Base-by-base conservation (phyloP, 2,888 invertebrate species). In the Frankliniella intonsa region DNA sequence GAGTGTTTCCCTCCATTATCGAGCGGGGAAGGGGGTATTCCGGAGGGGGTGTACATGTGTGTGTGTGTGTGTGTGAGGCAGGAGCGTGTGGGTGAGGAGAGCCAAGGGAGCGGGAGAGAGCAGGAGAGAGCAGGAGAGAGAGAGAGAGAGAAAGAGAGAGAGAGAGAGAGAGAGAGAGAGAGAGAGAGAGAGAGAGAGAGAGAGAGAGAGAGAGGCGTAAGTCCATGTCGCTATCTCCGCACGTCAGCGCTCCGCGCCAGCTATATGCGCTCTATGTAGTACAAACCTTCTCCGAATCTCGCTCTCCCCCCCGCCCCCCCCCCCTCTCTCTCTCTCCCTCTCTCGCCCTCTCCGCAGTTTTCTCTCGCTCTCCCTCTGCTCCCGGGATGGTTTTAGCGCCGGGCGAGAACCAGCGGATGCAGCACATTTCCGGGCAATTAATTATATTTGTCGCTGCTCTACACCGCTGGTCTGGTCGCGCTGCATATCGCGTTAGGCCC, bases 391-490 rank as follows among this genome's bases (percentile, higher is more conserved):
- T 38, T 38, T 38, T 38, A 55, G 55, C 55, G 62, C 62, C 62
- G n/a, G 69, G 25, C 25, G 69, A 9, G 69, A 76, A 76, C 38
- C 69, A 76, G 69, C 69, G 69, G 69, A 76, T 76, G 69, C 69
- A 76, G 69, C 69, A 76, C 69, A 76, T 76, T 76, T 76, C 69
- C 69, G 69, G 69, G 11, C 69, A 76, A 76, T 76, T 76, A 76
- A 76, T 76, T 76, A 76, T 76, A 76, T 76, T 76, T 76, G 69
- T 76, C 69, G 69, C 25, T 22, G 69, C 25, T 5, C 5, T 62
- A n/a, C 38, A 38, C 62, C 62, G 62, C 55, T 19, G 55, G 14
- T 12, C 55, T 2, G 14, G 55, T 12, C 62, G 14, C 62, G 14
- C 11, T 62, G 62, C 62, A 19, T 62, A 62, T n/a, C 62, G 7